Evolutionary conservation across 2,797 vertebrate genomes (phyloP).

Genomic region (Lacerta viridis): DNA sequence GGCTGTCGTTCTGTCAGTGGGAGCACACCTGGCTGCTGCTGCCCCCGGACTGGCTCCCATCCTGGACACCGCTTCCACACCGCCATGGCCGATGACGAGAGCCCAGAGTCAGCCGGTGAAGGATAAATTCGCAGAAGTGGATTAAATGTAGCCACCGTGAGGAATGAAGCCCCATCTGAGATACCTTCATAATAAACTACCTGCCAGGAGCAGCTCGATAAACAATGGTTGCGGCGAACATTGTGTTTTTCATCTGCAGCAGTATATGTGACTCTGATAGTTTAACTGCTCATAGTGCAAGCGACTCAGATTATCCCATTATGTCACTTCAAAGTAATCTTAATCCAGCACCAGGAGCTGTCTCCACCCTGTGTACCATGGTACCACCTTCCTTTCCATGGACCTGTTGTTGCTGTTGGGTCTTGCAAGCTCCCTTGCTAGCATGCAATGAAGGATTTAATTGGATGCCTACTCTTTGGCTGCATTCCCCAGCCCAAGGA

Average conservation of each 20-base stretch:
- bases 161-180: neutral
- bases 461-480: neutral
- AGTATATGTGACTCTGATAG: neutral
- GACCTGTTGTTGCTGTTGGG: neutral
- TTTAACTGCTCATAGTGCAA: neutral
- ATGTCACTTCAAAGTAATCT: neutral
- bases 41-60: no score
- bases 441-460: neutral
- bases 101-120: no score
- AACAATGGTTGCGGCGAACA: neutral
- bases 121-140: conserved; percentile 2
- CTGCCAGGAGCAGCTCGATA: neutral
- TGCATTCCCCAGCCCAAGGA: neutral
- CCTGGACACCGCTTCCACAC: no score
- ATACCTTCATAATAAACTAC: neutral
- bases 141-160: conserved; percentile 1
- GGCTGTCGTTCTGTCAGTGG: no score
- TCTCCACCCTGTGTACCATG: neutral
- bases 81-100: no score
- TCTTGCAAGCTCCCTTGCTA: neutral
- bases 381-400: neutral
- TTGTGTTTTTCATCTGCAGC: neutral
- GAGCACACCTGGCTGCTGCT: no score
- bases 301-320: neutral
- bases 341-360: neutral